Evolutionary conservation across 1,140 invertebrate species (phyloP).

Genomic region (Tigriopus japonicus): DNA sequence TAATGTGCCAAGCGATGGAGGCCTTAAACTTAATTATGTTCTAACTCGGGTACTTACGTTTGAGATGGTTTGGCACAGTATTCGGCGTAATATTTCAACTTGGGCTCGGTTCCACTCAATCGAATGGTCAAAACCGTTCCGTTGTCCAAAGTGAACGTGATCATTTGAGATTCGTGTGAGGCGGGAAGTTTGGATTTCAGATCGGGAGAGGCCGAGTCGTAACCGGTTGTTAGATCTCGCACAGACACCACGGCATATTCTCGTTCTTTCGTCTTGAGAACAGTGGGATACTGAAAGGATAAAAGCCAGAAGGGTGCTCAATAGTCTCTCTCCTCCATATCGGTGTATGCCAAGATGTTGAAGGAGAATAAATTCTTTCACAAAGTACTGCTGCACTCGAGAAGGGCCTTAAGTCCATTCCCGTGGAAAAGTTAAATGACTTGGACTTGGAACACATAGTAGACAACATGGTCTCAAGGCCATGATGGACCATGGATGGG

Average conservation of each 20-base stretch:
- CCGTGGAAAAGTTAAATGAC: no score
- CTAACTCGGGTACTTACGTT: not conserved
- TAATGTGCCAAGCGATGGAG: no score
- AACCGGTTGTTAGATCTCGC: conserved; percentile 9
- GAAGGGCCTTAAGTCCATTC: no score
- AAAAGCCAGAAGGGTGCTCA: no score
- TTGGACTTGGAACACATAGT: no score
- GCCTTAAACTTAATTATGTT: not conserved
- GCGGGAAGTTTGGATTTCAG: not conserved
- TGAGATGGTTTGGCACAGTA: conserved; percentile 7
- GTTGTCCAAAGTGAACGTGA: conserved; percentile 8
- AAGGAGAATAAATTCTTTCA: no score
- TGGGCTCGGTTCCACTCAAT: conserved; percentile 5
- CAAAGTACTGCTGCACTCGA: no score
- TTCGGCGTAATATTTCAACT: conserved; percentile 12
- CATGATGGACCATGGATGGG: not conserved
- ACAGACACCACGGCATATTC: not conserved
- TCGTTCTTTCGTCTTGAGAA: not conserved
- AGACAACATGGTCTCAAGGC: no score
- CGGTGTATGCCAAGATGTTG: no score
- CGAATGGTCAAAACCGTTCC: conserved; percentile 2
- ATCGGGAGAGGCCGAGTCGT: not conserved
- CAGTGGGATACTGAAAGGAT: not conserved
- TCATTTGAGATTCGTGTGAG: not conserved
- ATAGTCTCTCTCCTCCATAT: no score